These are phyloP conservation scores for Channallabes apus DNA, from an alignment of 2,797 vertebrate genomes.

Conservation along the genomic window DNA sequence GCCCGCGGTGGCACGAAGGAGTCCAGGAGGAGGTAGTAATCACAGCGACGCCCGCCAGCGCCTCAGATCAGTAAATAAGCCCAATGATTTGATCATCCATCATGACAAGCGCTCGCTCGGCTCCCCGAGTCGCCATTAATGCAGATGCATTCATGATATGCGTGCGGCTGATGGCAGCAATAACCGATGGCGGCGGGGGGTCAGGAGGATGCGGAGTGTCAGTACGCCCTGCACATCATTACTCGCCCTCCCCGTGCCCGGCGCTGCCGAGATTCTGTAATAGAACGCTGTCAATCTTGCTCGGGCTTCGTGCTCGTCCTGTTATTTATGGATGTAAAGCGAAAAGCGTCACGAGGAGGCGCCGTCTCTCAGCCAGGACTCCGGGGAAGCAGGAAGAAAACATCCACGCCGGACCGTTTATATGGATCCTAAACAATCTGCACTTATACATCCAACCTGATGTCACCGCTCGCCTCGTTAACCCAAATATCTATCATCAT, in stretches of 20 bases:
- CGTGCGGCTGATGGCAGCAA: slow-evolving; percentile 47
- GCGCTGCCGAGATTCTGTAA: slow-evolving; percentile 20
- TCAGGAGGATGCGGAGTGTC: slow-evolving; percentile 10
- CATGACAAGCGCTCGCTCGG: slow-evolving; percentile 27
- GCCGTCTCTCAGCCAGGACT: not conserved
- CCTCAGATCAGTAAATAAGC: slow-evolving; percentile 41
- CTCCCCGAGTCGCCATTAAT: slow-evolving; percentile 44
- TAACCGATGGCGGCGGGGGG: slow-evolving; percentile 28
- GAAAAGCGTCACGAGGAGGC: not conserved
- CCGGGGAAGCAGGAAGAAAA: not conserved
- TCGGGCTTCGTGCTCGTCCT: not conserved
- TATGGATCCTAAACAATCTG: not conserved
- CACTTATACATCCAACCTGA: not conserved
- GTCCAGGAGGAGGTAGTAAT: slow-evolving; percentile 30
- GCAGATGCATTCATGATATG: slow-evolving; percentile 60
- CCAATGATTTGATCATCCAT: slow-evolving; percentile 40
- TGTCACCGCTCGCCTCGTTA: not conserved
- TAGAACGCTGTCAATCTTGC: slow-evolving; percentile 46
- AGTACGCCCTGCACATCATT: slow-evolving; percentile 45
- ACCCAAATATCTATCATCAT: not conserved
- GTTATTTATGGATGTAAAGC: slow-evolving; percentile 31
- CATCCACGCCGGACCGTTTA: not conserved
- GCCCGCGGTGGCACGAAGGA: not conserved
- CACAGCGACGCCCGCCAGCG: not conserved
- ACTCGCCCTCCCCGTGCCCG: slow-evolving; percentile 38